Conservation (phyloP, 1,140 invertebrate genomes). For the Aphelinus certus region DNA sequence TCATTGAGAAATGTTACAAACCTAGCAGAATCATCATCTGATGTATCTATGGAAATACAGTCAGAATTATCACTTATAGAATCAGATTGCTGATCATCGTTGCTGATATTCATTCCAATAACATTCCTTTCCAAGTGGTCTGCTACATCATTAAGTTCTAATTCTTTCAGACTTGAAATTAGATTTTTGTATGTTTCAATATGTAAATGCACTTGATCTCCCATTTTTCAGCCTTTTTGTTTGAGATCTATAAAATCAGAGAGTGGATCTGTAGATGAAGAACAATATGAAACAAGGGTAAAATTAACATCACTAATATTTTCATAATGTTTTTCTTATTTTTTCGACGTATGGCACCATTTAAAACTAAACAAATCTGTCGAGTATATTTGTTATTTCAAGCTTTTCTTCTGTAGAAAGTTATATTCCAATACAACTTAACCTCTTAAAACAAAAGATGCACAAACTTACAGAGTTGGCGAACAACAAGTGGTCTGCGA, state of each 20-base stretch:
- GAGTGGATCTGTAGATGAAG: too few relatives aligned
- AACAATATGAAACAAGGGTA: too few relatives aligned
- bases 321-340: too few relatives aligned
- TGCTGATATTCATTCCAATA: neutral
- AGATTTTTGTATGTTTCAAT: conserved; percentile 49
- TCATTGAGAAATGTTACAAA: conserved; percentile 5
- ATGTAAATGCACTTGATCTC: conserved; percentile 25
- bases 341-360: too few relatives aligned
- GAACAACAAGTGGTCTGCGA: conserved; percentile 28
- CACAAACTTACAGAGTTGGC: conserved; percentile 16
- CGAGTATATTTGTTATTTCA: too few relatives aligned
- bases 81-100: neutral
- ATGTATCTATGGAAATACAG: conserved; percentile 29
- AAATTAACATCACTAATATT: too few relatives aligned
- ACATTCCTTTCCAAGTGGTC: conserved; percentile 44
- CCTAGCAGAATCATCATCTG: conserved; percentile 27
- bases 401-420: too few relatives aligned
- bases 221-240: conserved; percentile 21
- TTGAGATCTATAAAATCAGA: too few relatives aligned
- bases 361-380: too few relatives aligned
- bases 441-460: conserved; percentile 20
- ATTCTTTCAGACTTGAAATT: conserved; percentile 46
- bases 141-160: conserved; percentile 45
- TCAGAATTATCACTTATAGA: conserved; percentile 16
- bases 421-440: neutral